These are phyloP conservation scores for Ectemnius lituratus DNA, from an alignment of 2,888 invertebrate genomes.

Conservation along the genomic window DNA sequence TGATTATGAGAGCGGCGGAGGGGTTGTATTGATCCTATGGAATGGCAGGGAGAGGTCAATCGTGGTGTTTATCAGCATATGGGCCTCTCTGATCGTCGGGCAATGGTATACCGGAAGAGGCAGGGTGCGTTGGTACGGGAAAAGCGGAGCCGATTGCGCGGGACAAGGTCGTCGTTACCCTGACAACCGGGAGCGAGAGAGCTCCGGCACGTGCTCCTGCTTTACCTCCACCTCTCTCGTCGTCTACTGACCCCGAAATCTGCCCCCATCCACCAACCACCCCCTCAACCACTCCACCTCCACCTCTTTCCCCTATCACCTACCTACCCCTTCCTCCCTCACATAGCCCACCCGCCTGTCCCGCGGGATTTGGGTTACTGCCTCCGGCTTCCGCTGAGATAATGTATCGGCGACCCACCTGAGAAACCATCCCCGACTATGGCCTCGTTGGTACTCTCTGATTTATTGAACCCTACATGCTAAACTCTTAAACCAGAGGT, in stretches of 20 bases:
- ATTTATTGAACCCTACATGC: no score
- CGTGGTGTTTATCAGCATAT: no score
- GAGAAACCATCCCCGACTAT: background rate
- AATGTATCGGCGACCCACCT: conserved; percentile 16
- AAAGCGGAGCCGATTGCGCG: conserved; percentile 61
- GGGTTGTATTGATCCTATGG: no score
- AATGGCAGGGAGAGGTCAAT: no score
- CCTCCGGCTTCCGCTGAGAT: conserved; percentile 19
- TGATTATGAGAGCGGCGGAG: no score
- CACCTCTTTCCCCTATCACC: no score
- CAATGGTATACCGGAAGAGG: conserved; percentile 48
- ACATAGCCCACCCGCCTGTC: conserved; percentile 32
- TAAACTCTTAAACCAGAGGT: no score
- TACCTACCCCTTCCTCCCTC: conserved; percentile 15
- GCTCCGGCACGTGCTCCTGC: conserved; percentile 70
- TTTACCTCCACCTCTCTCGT: conserved; percentile 26
- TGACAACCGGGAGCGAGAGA: conserved; percentile 67
- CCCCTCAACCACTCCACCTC: no score
- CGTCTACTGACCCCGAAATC: conserved; percentile 51
- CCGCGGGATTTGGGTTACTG: conserved; percentile 50
- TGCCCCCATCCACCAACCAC: conserved; percentile 5
- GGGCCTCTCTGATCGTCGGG: no score
- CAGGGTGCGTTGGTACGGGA: conserved; percentile 23
- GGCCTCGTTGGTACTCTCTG: background rate
- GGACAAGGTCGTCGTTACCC: conserved; percentile 76